Conservation (phyloP, 2,797 vertebrate species). For the Spinibarbus caldwelli region DNA sequence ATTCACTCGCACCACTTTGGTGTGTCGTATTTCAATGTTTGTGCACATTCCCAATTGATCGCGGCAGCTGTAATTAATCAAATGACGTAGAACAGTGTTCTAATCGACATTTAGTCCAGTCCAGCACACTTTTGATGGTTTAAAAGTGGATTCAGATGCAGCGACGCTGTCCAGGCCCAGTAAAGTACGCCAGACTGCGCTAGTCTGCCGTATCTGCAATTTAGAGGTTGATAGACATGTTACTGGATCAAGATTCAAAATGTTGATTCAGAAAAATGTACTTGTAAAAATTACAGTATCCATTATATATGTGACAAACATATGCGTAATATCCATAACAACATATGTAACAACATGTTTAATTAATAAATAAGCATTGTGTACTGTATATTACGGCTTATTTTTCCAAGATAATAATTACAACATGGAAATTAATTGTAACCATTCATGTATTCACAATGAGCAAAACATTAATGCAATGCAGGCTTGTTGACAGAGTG, state of each 20-base stretch:
- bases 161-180: neutral
- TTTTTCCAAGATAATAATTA: constrained; percentile 27
- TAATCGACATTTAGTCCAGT: neutral
- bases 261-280: neutral
- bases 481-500: constrained; percentile 72
- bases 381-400: neutral
- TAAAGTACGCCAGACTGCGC: neutral
- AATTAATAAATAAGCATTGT: neutral
- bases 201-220: neutral
- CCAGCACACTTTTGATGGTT: neutral
- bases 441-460: constrained; percentile 66
- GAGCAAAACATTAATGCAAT: constrained; percentile 68
- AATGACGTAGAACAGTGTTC: neutral
- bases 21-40: neutral
- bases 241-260: neutral
- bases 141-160: neutral
- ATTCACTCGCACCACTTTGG: neutral
- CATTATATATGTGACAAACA: neutral
- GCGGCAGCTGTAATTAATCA: neutral
- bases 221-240: neutral
- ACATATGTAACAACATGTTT: constrained; percentile 3
- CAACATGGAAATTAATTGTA: constrained; percentile 66
- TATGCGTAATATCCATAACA: neutral
- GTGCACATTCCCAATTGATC: neutral
- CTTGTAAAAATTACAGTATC: neutral